These are phyloP conservation scores for Pammene aurita DNA, from an alignment of 2,888 invertebrate species.

Conservation along the genomic window DNA sequence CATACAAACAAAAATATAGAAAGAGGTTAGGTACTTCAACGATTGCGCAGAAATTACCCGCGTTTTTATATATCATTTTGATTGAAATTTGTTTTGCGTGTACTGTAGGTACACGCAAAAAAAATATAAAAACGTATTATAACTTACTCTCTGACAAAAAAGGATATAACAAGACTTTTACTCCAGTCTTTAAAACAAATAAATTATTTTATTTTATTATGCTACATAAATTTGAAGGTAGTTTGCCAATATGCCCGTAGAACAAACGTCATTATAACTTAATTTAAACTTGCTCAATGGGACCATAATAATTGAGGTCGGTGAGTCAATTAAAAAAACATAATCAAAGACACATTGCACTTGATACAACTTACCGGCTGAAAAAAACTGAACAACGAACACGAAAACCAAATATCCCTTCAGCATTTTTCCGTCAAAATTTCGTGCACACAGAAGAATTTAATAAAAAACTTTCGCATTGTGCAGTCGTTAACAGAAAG, in stretches of 20 bases:
- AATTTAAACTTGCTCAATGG: slow-evolving; percentile 29
- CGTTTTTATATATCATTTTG: too few species aligned
- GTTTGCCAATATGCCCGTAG: neutral
- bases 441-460: slow-evolving; percentile 63
- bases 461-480: slow-evolving; percentile 73
- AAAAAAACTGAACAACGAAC: slow-evolving; percentile 62
- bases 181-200: too few species aligned
- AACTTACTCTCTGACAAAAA: too few species aligned
- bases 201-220: too few species aligned
- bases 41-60: too few species aligned
- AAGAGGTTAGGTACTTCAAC: too few species aligned
- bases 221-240: slow-evolving; percentile 5
- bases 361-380: slow-evolving; percentile 62
- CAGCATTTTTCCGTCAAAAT: slow-evolving; percentile 73
- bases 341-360: too few species aligned
- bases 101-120: too few species aligned
- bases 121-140: too few species aligned
- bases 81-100: too few species aligned
- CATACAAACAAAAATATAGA: too few species aligned
- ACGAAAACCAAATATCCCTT: slow-evolving; percentile 69
- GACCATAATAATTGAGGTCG: slow-evolving; percentile 35
- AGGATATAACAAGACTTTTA: too few species aligned
- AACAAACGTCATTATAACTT: slow-evolving; percentile 20
- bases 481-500: slow-evolving; percentile 60
- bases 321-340: slow-evolving; percentile 27